Percentiles rank a stretch among this genome's conserved stretches.
These are phyloP conservation scores for Nesometra sesokonis DNA, from an alignment of 35 echinoderm and acorn worm species.

Conservation along the genomic window DNA sequence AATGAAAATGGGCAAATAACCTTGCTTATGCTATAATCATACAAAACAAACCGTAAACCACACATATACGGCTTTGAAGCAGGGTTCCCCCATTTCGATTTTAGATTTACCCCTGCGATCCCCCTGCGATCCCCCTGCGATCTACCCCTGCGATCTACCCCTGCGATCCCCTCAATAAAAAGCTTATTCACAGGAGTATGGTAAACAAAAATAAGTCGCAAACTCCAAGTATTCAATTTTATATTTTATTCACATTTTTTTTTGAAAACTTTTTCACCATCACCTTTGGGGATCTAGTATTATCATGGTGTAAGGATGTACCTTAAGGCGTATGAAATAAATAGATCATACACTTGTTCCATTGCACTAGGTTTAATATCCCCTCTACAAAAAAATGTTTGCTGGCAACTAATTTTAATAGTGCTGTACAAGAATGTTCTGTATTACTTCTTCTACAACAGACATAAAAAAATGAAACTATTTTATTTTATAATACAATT, in stretches of 20 bases:
- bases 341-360: not conserved
- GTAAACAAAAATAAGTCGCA: not conserved
- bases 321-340: not conserved
- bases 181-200: too few relatives aligned
- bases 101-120: too few relatives aligned
- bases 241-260: not conserved
- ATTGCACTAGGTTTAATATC: not conserved
- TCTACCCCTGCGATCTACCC: too few relatives aligned
- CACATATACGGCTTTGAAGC: too few relatives aligned
- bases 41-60: too few relatives aligned
- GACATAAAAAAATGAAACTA: not conserved
- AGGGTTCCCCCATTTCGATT: too few relatives aligned
- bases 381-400: not conserved
- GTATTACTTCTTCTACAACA: not conserved
- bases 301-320: not conserved
- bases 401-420: not conserved
- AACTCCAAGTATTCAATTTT: not conserved
- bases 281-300: not conserved
- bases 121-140: too few relatives aligned
- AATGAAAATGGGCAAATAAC: too few relatives aligned
- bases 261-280: not conserved
- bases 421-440: not conserved
- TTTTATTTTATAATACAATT: not conserved
- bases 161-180: too few relatives aligned
- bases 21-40: too few relatives aligned